Base-by-base conservation (phyloP, 1,140 invertebrate species). In the Stenopsyche tienmushanensis region DNA sequence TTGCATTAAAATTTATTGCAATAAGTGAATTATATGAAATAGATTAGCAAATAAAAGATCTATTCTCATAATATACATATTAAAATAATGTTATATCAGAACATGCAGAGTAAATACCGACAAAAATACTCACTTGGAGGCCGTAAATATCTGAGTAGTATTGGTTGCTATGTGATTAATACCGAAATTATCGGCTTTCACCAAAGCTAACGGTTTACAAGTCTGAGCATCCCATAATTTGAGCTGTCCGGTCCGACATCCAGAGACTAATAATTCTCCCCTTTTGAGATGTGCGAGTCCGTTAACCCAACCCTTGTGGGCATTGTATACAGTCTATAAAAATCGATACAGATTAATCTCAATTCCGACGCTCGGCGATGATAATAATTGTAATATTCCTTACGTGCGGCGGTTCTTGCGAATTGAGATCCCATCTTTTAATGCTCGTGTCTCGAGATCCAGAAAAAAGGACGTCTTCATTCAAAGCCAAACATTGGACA, bases 271-370 rank as follows among this genome's bases (percentile, higher is more conserved):
- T 20, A 86, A 73, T 21, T 83, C 80, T 52, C 82, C 81, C 52
- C 77, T 80, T 44, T 85, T 86, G 65, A 91, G 81, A 73, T 87
- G 85, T 62, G 83, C 82, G 69, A 94, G 77, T 21, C 90, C 92
- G 73, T 89, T 89, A 53, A 96, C 88, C 93, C 92, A 95, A 76
- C 93, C 91, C 76, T 91, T 92, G 77, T 96, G 93, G 29, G 92
- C 92, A 76, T 91, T 90, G 75, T 91, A 94, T 17, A 93, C 75
- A 24, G 90, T 91, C 84, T 93, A 80, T 9, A 50, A 23, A 62
- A 34, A 42, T 49, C 21, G 18, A 26, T 24, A 23, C 10, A 15
- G 3, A 13, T 26, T 49, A 42, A 42, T 5, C 2, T 26, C 41
- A 44, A 44, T 26, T 42, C 44, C 20, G 39, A 15, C 42, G n/a